These are phyloP conservation scores for Orthonevra nobilis DNA, from an alignment of 2,888 invertebrate species.

Conservation along the genomic window DNA sequence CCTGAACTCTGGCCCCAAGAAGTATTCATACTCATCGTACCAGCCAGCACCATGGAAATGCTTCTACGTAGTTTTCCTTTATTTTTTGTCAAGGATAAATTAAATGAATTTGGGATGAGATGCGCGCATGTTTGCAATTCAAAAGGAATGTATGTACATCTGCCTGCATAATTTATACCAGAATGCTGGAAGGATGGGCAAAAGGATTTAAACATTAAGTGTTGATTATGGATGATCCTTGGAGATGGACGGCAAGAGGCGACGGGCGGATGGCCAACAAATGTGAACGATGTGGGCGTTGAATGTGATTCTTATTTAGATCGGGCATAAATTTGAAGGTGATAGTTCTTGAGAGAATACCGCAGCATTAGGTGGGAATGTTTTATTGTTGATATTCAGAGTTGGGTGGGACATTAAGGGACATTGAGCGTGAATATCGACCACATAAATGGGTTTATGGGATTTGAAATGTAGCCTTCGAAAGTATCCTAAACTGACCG, in stretches of 20 bases:
- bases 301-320: slow-evolving; percentile 18
- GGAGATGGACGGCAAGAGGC: slow-evolving; percentile 5
- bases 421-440: no score
- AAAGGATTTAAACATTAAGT: slow-evolving; percentile 35
- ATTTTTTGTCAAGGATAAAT: slow-evolving; percentile 3
- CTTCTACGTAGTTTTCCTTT: background rate
- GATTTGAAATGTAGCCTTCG: no score
- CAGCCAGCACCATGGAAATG: no score
- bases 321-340: background rate
- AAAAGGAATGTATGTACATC: slow-evolving; percentile 28
- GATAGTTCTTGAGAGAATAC: background rate
- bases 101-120: slow-evolving; percentile 54
- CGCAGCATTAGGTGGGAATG: no score
- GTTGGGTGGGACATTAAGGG: no score
- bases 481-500: no score
- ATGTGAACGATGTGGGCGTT: slow-evolving; percentile 7
- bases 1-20: slow-evolving; percentile 10
- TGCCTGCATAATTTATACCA: slow-evolving; percentile 47
- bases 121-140: slow-evolving; percentile 59
- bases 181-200: background rate
- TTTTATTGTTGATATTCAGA: no score
- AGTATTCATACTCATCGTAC: background rate
- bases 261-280: no score
- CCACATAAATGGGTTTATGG: no score
- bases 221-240: slow-evolving; percentile 48